Conservation (phyloP, 2,888 invertebrate species). For the Hemaris fuciformis region DNA sequence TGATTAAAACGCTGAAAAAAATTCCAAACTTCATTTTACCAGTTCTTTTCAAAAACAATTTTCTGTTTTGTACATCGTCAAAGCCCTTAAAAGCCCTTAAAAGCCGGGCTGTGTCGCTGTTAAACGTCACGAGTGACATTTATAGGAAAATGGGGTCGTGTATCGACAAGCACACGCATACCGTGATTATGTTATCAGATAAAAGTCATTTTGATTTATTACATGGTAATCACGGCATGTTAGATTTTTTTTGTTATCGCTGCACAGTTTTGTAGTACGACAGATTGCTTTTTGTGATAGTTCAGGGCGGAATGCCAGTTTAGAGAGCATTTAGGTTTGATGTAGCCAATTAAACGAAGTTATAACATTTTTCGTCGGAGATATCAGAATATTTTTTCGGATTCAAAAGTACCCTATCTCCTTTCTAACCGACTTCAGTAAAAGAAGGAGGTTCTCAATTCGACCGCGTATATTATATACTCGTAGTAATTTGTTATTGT, state of each 20-base stretch:
- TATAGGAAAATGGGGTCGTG: neutral
- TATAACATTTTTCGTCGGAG: no score
- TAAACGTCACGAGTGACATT: slow-evolving; percentile 12
- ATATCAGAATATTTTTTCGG: no score
- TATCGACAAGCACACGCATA: neutral
- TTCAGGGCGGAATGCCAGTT: no score
- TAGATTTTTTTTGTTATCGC: neutral
- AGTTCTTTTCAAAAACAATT: neutral
- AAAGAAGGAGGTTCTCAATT: no score
- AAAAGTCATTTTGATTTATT: neutral
- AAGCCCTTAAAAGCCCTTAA: neutral
- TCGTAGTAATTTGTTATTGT: no score
- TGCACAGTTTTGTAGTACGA: neutral
- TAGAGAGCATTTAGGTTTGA: no score
- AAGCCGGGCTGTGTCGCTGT: neutral
- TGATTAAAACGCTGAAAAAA: no score
- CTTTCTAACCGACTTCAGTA: no score
- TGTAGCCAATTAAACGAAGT: no score
- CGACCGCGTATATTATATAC: no score
- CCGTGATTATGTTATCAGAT: neutral
- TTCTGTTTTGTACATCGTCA: neutral
- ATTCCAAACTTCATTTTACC: no score
- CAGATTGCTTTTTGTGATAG: neutral
- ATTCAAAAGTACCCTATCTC: no score
- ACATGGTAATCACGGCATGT: neutral